Conservation (phyloP, 92 coral and sea anemone species). For the Palythoa grandis region DNA sequence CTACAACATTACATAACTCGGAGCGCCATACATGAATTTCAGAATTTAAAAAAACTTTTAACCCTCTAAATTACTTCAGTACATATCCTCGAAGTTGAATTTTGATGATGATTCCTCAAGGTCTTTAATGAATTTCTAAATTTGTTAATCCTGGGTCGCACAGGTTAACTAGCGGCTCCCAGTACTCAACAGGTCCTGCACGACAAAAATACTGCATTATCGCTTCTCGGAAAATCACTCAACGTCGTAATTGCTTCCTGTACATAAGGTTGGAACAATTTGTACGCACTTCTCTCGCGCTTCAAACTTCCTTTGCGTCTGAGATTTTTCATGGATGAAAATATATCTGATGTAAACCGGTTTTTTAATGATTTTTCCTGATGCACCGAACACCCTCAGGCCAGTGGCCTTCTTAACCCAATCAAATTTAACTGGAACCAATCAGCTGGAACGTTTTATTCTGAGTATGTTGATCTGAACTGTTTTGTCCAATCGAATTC, state of each 20-base stretch:
- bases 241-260: not conserved
- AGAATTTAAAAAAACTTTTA: not conserved
- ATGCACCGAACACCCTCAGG: constrained; percentile 2
- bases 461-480: constrained; percentile 20
- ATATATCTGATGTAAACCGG: not conserved
- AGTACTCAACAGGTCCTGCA: not conserved
- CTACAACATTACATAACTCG: no score
- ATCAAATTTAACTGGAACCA: constrained; percentile 22
- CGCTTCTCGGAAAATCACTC: constrained; percentile 3
- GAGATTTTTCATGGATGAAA: not conserved
- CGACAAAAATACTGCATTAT: not conserved
- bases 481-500: constrained; percentile 22
- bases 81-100: not conserved
- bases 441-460: constrained; percentile 41
- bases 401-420: not conserved
- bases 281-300: not conserved
- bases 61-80: not conserved
- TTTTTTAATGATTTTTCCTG: not conserved
- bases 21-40: not conserved
- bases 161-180: not conserved
- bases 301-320: not conserved
- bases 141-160: not conserved
- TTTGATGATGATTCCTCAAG: not conserved
- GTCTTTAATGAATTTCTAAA: not conserved
- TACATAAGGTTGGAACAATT: not conserved